Evolutionary conservation across 2,113 vertebrate species (phyloP).

Genomic region (Misgurnus mizolepis): DNA sequence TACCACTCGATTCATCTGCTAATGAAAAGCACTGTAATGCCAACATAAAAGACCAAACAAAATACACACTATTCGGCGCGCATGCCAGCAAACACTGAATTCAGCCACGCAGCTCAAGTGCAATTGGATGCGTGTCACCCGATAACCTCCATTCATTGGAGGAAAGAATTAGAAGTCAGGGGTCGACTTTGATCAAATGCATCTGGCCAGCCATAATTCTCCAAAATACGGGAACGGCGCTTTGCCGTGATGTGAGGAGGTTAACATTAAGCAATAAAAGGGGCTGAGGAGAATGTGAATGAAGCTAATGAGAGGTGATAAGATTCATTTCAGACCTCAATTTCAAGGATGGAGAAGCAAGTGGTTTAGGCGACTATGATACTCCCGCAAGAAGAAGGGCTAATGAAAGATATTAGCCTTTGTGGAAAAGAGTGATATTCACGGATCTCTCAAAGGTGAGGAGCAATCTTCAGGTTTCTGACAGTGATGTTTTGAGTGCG

Average conservation of each 20-base stretch:
- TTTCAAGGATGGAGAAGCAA: conserved; percentile 70
- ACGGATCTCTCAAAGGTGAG: conserved; percentile 48
- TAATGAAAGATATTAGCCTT: conserved; percentile 68
- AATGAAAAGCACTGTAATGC: conserved; percentile 38
- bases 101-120: conserved; percentile 45
- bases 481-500: conserved; percentile 9
- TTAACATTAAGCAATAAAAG: conserved; percentile 68
- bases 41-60: conserved; percentile 52
- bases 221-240: conserved; percentile 56
- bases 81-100: conserved; percentile 49
- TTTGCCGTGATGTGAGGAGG: conserved; percentile 66
- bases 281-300: conserved; percentile 64
- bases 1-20: conserved; percentile 40
- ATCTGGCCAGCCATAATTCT: conserved; percentile 56
- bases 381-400: conserved; percentile 55
- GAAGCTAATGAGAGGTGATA: conserved; percentile 76
- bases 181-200: conserved; percentile 62
- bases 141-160: conserved; percentile 52
- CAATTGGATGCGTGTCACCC: conserved; percentile 42
- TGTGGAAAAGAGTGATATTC: conserved; percentile 51
- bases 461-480: conserved; percentile 51
- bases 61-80: conserved; percentile 29
- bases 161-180: conserved; percentile 66
- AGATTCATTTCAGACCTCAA: conserved; percentile 72
- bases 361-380: conserved; percentile 57